Base-by-base conservation (phyloP, 2,113 vertebrate species). In the Ailurus styani region DNA sequence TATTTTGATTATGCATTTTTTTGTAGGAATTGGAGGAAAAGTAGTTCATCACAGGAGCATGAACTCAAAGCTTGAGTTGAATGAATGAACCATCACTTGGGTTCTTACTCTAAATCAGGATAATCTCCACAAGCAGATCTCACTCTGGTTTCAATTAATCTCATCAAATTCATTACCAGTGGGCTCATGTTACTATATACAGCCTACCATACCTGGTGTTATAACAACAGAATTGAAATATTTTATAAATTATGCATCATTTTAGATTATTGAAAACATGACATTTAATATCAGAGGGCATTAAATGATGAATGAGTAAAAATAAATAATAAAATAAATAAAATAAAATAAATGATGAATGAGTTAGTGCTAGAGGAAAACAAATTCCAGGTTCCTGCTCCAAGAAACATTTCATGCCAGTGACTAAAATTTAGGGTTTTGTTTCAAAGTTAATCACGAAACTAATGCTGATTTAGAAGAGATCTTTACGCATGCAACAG, bases 371-470 rank as follows among this genome's bases (percentile, higher is more conserved):
- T 21, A 93, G 68, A 93, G n/a, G 23, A 79, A 97, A 96, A 57
- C 18, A 90, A 97, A 92, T 64, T 62, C 29, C 34, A 62, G 45
- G 91, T 95, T 88, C 25, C 42, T 95, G n/a, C 29, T 77, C n/a
- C 15, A 91, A 93, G 88, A 90, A 96, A 95, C 7, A 93, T 95
- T 96, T 93, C 42, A 79, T 95, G 40, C n/a, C 70, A 73, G 37
- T 66, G 37, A 96, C 54, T 88, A 66, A 52, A 87, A 83, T 29
- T 84, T 82, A 82, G 17, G 15, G 18, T 94, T 96, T 72, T 75
- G 12, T 93, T 93, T 92, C 50, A 52, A 96, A 96, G 60, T 68
- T 87, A 91, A 83, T 91, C 45, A 94, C 82, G 52, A 94, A 95
- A 83, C 72, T 91, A 87, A 78, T 84, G n/a, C 20, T 72, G 21